Base-by-base conservation (phyloP, 1,140 invertebrate species). In the Hylaeus anthracinus region DNA sequence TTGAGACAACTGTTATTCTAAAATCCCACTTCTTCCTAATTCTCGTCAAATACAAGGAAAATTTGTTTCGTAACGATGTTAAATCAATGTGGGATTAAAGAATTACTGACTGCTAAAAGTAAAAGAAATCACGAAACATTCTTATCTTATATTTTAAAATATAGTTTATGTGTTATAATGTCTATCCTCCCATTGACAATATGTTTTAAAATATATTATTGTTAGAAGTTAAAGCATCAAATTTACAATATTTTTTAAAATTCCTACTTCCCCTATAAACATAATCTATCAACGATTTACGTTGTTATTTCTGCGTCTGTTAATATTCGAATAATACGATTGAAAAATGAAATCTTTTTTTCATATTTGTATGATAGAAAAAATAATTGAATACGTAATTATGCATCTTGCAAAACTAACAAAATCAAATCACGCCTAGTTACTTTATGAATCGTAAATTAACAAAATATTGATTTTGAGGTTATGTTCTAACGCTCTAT, bases 201-300 rank as follows among this genome's bases (percentile, higher is more conserved):
- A 92, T 92, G 90, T 90, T 90, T 89, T 84, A 88, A 91, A 90
- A 92, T 92, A 92, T 92, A 91, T 92, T 85, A 91, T 91, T 92
- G 91, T 92, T 92, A 91, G 91, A 91, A 91, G 84, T 91, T 92
- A 85, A 61, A 83, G 69, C 66, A 63, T 1, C 56, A 15, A 64
- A 72, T 9, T 37, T 37, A 14, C 10, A 64, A 66, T 65, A 66
- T 55, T 43, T 65, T 58, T 56, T 56, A 26, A 26, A 65, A 79
- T 51, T 39, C 69, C 61, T 79, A 41, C 15, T 56, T n/a, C 37
- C 37, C 12, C n/a, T 60, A 58, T 39, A 1, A 43, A 14, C 5
- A 15, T 43, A 1, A 12, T 12, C 4, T 43, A 41, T 10, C 60
- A 9, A 63, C 39, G 12, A 10, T 63, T 9, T 69, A 26, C 2